Conservation (phyloP, 2,888 invertebrate genomes). For the Acleris sparsana region DNA sequence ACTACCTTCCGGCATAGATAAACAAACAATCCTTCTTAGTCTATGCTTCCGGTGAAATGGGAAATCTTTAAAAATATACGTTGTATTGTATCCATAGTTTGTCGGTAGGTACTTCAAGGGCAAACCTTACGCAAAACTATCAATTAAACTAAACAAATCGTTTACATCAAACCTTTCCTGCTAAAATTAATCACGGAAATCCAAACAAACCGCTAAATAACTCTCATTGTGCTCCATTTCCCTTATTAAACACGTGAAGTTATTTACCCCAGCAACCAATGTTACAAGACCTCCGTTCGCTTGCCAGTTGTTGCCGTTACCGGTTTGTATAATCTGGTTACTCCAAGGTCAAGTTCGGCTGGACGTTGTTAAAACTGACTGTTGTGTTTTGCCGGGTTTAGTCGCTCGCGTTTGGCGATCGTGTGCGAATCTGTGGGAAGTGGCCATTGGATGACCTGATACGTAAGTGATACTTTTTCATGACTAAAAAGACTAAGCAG, state of each 20-base stretch:
- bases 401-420: background rate
- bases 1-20: too few relatives aligned
- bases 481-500: background rate
- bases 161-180: slow-evolving; percentile 1
- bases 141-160: too few relatives aligned
- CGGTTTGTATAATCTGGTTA: background rate
- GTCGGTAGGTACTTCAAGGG: too few relatives aligned
- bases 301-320: too few relatives aligned
- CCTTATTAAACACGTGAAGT: slow-evolving; percentile 5
- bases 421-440: slow-evolving; percentile 4
- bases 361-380: slow-evolving; percentile 18
- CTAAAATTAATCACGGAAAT: background rate
- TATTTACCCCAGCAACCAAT: too few relatives aligned
- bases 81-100: too few relatives aligned
- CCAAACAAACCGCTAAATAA: background rate
- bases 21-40: too few relatives aligned
- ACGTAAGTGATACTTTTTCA: slow-evolving; percentile 16
- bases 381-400: slow-evolving; percentile 11
- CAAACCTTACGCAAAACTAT: too few relatives aligned
- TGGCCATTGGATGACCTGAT: slow-evolving; percentile 16
- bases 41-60: too few relatives aligned
- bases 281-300: too few relatives aligned
- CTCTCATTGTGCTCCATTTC: slow-evolving; percentile 5
- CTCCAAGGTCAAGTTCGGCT: slow-evolving; percentile 22
- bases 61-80: too few relatives aligned